phyloP scores from a whole-genome alignment of 2,797 vertebrate species.

The Podarcis siculus region DNA sequence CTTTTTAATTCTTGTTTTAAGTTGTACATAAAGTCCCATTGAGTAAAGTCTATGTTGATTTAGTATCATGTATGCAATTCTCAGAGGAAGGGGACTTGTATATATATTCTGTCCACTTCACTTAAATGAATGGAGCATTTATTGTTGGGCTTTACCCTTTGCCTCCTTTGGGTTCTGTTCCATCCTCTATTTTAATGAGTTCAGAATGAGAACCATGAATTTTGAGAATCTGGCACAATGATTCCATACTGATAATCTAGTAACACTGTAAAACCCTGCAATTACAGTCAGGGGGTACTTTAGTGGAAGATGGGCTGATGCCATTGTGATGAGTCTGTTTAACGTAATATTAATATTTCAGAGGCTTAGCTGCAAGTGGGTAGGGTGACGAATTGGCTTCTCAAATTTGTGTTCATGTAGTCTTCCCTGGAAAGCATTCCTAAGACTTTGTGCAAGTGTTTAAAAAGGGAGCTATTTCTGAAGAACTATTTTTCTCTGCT shows the following conservation, averaged over 20 bases:
- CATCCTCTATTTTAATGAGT: background rate
- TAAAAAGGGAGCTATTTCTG: constrained; percentile 39
- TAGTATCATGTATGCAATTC: background rate
- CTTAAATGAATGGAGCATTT: background rate
- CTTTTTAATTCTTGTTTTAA: background rate
- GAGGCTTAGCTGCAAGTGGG: background rate
- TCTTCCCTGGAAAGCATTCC: constrained; percentile 28
- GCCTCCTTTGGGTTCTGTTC: background rate
- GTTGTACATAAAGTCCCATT: background rate
- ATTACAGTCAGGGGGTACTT: background rate
- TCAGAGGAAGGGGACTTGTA: background rate
- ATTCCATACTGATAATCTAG: background rate
- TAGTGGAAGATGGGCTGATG: background rate
- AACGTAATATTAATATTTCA: background rate
- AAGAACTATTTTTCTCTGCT: constrained; percentile 37
- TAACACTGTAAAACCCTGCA: background rate
- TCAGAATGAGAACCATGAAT: background rate
- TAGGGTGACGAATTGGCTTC: background rate
- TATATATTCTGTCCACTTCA: background rate
- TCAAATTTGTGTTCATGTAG: constrained; percentile 28
- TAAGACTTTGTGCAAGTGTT: constrained; percentile 39
- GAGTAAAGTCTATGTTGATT: background rate
- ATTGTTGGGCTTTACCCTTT: background rate
- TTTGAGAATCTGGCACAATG: background rate
- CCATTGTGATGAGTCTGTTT: background rate